A percentile compares a stretch with the other conserved stretches of the same genome.
Evolutionary conservation across 2,113 vertebrate species (phyloP).

Genomic region (Emydocephalus ijimae): DNA sequence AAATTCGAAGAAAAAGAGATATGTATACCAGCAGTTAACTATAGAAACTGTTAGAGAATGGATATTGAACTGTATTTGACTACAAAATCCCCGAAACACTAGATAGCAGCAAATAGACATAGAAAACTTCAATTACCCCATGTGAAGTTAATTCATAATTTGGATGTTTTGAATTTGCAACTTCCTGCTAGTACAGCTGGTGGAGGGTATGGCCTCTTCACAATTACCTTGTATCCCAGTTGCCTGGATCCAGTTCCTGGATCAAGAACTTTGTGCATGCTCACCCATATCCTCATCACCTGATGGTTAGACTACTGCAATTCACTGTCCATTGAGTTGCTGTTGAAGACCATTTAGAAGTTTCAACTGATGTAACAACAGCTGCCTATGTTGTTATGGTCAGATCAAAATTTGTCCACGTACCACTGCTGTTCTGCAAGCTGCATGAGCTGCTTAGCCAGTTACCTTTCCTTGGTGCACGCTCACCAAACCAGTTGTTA

Average conservation of each 20-base stretch:
- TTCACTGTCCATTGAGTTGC: neutral
- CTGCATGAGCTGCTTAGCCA: neutral
- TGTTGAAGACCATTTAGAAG: neutral
- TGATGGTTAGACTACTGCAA: neutral
- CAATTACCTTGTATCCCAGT: neutral
- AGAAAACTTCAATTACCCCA: neutral
- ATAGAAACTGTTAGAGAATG: neutral
- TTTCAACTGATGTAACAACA: neutral
- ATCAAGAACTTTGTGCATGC: neutral
- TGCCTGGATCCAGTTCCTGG: neutral
- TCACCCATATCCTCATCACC: neutral
- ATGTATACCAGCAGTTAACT: neutral
- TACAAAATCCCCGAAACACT: neutral
- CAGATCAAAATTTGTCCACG: neutral
- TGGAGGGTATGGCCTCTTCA: neutral
- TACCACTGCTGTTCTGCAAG: neutral
- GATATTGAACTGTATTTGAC: neutral
- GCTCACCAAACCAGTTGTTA: too few species aligned
- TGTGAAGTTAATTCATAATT: neutral
- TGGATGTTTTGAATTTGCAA: neutral
- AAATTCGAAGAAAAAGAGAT: neutral
- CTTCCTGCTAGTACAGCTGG: neutral
- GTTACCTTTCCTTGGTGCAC: neutral
- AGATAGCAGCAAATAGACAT: neutral
- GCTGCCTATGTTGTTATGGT: neutral